Base-by-base conservation (phyloP, 2,113 vertebrate genomes). In the Oostethus manadensis region DNA sequence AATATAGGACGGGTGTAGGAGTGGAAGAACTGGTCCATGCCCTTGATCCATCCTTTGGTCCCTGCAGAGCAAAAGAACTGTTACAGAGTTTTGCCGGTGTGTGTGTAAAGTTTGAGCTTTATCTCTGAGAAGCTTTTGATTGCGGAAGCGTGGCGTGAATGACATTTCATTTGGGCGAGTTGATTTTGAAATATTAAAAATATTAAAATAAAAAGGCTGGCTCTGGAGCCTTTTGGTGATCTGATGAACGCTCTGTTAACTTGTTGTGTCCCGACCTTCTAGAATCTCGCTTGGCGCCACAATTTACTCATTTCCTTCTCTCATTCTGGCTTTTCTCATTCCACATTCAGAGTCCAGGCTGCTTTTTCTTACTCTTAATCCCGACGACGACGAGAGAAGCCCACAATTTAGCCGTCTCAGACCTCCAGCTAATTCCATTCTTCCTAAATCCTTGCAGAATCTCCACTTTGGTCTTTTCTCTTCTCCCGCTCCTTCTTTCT, bases 81-180 rank as follows among this genome's bases (percentile, higher is more conserved):
- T 42, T 3, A 42, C 38, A 42, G 11, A 42, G 3, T 42, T 42
- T 7, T 42, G 38, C 11, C 13, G 13, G 38, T 42, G 38, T 42
- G 38, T 42, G 38, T 14, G 38, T 14, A 78, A 70, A 71, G 70
- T 62, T 42, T 68, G 10, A 26, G 51, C 64, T 69, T 71, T n/a
- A 2, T 13, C 45, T 73, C 13, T 87, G 82, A 86, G 82, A 78
- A 56, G 71, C 58, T 3, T 62, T 47, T 86, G 82, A 86, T 87
- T 87, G 80, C 59, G 29, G 56, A 10, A 23, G 62, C 55, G 46
- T 68, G 58, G 53, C 33, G 23, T 77, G 70, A 44, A 85, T 78
- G 21, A 64, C 66, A 3, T 44, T 80, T 77, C 71, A 77, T 84
- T 83, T 56, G 49, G 47, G 46, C 11, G n/a, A 51, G 51, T 68